These are phyloP conservation scores for Etheostoma spectabile DNA, from an alignment of 2,113 vertebrate genomes.

Conservation along the genomic window DNA sequence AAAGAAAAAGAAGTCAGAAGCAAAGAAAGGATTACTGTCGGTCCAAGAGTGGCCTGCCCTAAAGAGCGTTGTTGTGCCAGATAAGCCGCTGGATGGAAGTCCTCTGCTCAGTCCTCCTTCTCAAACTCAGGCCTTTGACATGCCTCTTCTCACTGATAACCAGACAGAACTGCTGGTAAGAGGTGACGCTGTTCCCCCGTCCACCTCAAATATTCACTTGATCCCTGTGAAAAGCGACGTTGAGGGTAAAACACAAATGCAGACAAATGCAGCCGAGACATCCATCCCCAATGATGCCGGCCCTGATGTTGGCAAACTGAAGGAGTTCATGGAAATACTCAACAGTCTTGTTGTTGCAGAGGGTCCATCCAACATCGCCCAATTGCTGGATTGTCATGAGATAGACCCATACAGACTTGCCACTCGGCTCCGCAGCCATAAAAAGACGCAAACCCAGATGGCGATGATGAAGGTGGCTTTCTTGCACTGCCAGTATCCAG, in stretches of 20 bases:
- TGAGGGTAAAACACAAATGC: neutral
- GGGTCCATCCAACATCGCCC: no score
- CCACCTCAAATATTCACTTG: neutral
- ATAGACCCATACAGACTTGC: accelerated
- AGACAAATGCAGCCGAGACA: neutral
- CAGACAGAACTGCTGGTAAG: neutral
- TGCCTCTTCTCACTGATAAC: neutral
- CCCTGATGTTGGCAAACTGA: neutral
- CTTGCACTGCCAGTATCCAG: constrained; percentile 85
- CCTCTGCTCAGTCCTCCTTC: neutral
- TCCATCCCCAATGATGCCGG: accelerated
- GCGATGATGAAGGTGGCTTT: constrained; percentile 84
- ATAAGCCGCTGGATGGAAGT: neutral
- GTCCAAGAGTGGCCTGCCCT: neutral
- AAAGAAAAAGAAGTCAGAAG: neutral
- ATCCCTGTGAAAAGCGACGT: neutral
- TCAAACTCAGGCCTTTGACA: neutral
- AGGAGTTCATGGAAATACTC: neutral
- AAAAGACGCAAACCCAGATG: constrained; percentile 81
- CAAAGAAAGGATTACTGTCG: neutral
- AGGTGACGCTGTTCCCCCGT: neutral
- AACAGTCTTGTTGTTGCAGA: no score
- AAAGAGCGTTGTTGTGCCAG: neutral
- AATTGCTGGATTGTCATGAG: neutral
- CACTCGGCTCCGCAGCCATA: accelerated